phyloP scores from a whole-genome alignment of 1,140 invertebrate genomes.

The Meloidogyne chitwoodi region DNA sequence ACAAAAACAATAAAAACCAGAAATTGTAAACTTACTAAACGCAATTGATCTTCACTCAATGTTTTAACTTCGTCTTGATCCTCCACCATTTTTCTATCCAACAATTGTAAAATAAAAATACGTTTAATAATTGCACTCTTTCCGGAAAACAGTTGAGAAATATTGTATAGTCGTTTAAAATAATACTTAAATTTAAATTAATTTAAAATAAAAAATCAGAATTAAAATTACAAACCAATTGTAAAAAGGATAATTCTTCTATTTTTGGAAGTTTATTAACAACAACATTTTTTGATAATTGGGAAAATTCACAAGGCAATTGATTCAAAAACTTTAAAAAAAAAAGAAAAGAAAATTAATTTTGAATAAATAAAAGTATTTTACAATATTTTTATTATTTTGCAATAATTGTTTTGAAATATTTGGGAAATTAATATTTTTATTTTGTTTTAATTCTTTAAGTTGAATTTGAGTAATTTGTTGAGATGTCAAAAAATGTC shows the following conservation, averaged over 20 bases:
- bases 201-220: background rate
- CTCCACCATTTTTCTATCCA: background rate
- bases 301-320: background rate
- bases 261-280: background rate
- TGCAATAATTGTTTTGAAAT: background rate
- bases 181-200: background rate
- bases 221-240: background rate
- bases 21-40: background rate
- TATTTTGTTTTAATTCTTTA: background rate
- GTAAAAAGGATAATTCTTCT: background rate
- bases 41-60: background rate
- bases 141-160: background rate
- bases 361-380: background rate
- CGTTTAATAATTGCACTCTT: background rate
- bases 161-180: background rate
- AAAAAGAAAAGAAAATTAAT: background rate
- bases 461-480: background rate
- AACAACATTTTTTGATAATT: background rate
- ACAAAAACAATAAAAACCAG: no score
- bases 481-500: background rate
- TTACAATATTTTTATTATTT: background rate
- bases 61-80: background rate
- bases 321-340: background rate
- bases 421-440: background rate
- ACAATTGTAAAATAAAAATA: background rate